Conservation (phyloP, 1,140 invertebrate genomes). For the Drosophila subpulchrella region DNA sequence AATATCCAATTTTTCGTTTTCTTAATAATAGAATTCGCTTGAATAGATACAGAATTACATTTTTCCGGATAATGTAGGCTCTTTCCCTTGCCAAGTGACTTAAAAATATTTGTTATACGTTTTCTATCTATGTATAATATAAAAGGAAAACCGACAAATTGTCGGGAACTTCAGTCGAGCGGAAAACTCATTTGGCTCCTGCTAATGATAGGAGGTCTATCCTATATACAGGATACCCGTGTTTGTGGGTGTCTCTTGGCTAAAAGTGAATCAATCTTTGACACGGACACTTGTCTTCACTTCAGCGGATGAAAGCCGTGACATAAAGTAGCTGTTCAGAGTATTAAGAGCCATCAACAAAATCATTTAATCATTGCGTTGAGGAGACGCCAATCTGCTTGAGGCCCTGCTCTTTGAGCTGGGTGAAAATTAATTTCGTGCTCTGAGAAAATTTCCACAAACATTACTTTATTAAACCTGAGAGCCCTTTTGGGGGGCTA, state of each 20-base stretch:
- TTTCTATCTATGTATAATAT: conserved; percentile 2
- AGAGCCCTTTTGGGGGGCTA: not conserved
- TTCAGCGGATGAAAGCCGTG: conserved; percentile 24
- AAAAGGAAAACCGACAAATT: conserved; percentile 31
- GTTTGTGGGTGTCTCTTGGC: conserved; percentile 17
- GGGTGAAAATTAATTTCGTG: conserved; percentile 8
- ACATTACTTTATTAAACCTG: not conserved
- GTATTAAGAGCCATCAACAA: conserved; percentile 41
- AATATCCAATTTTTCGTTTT: too few species aligned
- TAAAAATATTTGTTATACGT: not conserved
- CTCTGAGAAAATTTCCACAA: too few species aligned
- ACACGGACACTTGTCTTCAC: conserved; percentile 24
- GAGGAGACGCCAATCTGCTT: conserved; percentile 9
- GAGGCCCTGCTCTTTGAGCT: not conserved
- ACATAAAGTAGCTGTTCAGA: conserved; percentile 46
- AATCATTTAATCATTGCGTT: conserved; percentile 46
- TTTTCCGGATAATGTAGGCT: too few species aligned
- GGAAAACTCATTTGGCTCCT: conserved; percentile 51
- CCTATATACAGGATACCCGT: conserved; percentile 5
- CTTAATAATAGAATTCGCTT: too few species aligned
- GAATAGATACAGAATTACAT: too few species aligned
- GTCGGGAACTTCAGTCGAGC: conserved; percentile 45
- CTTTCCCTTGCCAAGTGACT: not conserved
- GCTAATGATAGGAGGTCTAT: conserved; percentile 38
- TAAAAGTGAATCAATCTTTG: conserved; percentile 42